A percentile compares a stretch with the other conserved stretches of the same genome.
Conservation (phyloP, 1,140 invertebrate genomes). For the Aphaenogaster ashmeadi region DNA sequence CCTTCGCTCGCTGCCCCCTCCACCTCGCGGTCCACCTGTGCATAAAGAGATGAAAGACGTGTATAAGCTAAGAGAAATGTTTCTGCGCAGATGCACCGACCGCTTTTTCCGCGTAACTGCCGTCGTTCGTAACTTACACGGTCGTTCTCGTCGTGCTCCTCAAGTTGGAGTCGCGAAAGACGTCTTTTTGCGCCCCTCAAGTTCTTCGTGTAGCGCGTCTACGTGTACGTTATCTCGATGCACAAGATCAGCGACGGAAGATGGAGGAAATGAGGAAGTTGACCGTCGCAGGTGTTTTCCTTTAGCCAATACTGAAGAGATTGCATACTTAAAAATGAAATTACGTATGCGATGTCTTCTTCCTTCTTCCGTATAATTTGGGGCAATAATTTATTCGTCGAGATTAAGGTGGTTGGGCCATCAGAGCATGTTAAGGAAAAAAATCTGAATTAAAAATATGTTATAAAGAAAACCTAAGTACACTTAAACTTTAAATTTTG, state of each 20-base stretch:
- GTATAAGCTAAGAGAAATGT: constrained; percentile 55
- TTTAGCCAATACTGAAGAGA: neutral
- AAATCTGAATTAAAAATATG: too few species aligned
- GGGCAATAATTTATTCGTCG: neutral
- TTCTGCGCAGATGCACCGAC: constrained; percentile 51
- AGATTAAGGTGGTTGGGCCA: neutral
- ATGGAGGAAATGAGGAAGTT: constrained; percentile 16
- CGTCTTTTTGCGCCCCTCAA: constrained; percentile 28
- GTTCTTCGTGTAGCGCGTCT: neutral
- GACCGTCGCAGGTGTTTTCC: constrained; percentile 18
- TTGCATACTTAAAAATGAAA: neutral
- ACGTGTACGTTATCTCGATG: constrained; percentile 24
- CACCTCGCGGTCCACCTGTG: constrained; percentile 44
- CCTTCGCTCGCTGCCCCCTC: too few species aligned
- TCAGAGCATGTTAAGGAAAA: too few species aligned
- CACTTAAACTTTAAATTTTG: too few species aligned
- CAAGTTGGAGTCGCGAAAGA: constrained; percentile 38
- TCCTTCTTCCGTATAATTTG: neutral
- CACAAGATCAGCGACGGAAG: neutral
- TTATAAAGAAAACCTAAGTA: too few species aligned
- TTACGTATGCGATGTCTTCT: neutral
- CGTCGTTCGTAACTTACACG: too few species aligned
- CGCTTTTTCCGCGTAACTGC: constrained; percentile 50
- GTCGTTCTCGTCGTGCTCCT: constrained; percentile 35
- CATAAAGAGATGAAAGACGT: constrained; percentile 61